Conservation (phyloP, 2,797 vertebrate species). For the Sternarchorhynchus goeldii region DNA sequence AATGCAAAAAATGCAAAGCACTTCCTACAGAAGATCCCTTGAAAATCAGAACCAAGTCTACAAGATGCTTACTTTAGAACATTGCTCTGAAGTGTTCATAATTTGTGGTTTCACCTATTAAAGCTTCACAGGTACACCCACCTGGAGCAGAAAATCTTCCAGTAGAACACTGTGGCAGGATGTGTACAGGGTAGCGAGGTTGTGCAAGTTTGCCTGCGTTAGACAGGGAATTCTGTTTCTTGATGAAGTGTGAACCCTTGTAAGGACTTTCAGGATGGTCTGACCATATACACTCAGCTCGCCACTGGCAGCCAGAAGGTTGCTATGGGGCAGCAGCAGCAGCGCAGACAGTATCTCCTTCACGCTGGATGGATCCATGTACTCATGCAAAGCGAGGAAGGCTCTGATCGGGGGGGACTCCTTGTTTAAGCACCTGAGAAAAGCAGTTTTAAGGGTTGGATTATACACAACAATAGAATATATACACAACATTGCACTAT, state of each 20-base stretch:
- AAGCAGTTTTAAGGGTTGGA: neutral
- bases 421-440: slow-evolving; percentile 53
- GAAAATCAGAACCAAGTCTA: too few species aligned
- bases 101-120: neutral
- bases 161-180: slow-evolving; percentile 74
- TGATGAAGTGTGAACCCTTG: slow-evolving; percentile 58
- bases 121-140: neutral
- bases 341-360: slow-evolving; percentile 78
- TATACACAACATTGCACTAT: neutral
- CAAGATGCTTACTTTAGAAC: too few species aligned
- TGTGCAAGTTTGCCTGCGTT: slow-evolving; percentile 76
- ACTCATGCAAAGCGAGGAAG: slow-evolving; percentile 75
- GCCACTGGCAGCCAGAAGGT: slow-evolving; percentile 66
- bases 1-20: too few species aligned
- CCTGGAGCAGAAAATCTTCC: slow-evolving; percentile 77
- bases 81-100: neutral
- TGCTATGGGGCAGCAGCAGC: slow-evolving; percentile 78
- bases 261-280: slow-evolving; percentile 80
- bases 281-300: slow-evolving; percentile 79
- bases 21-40: too few species aligned
- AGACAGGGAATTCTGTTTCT: slow-evolving; percentile 65
- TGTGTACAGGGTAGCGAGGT: slow-evolving; percentile 78
- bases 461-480: neutral
- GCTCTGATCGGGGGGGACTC: slow-evolving; percentile 75
- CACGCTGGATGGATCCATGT: slow-evolving; percentile 74